phyloP scores from a whole-genome alignment of 2,797 vertebrate genomes.

The Tenualosa ilisha region DNA sequence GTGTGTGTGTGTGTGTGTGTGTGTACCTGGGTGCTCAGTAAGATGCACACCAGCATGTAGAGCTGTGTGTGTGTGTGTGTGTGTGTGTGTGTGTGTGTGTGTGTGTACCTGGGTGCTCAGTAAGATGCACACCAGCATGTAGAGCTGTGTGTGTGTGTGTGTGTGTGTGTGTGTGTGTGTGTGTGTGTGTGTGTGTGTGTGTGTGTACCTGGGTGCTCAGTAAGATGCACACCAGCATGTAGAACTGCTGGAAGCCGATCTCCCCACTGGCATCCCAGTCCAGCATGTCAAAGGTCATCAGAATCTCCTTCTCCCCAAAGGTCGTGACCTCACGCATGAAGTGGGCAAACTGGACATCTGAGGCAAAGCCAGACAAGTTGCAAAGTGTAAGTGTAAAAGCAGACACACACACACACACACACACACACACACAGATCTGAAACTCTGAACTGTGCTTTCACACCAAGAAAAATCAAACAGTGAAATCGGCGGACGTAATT shows the following conservation, averaged over 20 bases:
- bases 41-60: no score
- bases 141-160: slow-evolving; percentile 54
- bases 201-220: slow-evolving; percentile 55
- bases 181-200: slow-evolving; percentile 18
- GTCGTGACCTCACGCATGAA: slow-evolving; percentile 56
- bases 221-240: slow-evolving; percentile 56
- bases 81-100: neutral
- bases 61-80: neutral
- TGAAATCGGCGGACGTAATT: no score
- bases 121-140: no score
- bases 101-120: no score
- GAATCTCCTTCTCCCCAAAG: slow-evolving; percentile 44
- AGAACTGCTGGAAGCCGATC: slow-evolving; percentile 63
- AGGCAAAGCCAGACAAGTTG: neutral
- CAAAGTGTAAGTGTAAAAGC: no score
- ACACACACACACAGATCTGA: slow-evolving; percentile 29
- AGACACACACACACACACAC: slow-evolving; percentile 18
- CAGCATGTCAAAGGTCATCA: slow-evolving; percentile 59
- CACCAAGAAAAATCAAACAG: no score
- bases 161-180: neutral
- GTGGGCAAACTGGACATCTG: slow-evolving; percentile 62
- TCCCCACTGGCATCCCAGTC: slow-evolving; percentile 45
- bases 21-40: no score
- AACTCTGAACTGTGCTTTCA: no score
- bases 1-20: no score